Evolutionary conservation across 2,888 invertebrate genomes (phyloP), one percentile per base, ranked within the genome.

Genomic region (Orgyia antiqua): DNA sequence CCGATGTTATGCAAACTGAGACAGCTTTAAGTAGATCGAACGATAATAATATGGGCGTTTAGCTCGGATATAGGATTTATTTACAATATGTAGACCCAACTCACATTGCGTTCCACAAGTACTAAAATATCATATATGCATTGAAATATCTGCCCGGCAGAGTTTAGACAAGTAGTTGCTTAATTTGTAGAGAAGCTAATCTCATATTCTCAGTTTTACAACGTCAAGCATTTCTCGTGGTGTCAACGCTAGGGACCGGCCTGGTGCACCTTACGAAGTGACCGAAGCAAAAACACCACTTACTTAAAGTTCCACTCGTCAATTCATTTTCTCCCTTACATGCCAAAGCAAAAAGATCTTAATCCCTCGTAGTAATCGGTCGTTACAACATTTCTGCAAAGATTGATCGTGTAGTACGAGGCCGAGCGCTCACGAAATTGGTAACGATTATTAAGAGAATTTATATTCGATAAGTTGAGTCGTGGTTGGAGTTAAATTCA

Each of bases 361-460:
- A 71, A 76, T 78, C 70, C 70, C 51, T 60, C 56, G 68, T 50
- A 60, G 45, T 62, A 53, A 60, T 58, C 54, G 48, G 40, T 42
- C 31, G 49, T 58, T 65, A 48, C 39, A 58, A 53, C 63, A 54
- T 68, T 68, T 67, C 62, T 61, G 63, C 55, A 55, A 59, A 65
- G 57, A 64, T 61, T 63, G 58, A 71, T 68, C 58, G 58, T 58
- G 42, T 44, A 44, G 57, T 67, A 68, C 73, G 71, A 79, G 74
- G 73, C 72, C 69, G 65, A 69, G 71, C 69, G 62, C 65, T 74
- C 72, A 67, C 69, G 70, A 80, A 78, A 80, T 80, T 77, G 79
- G 74, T 70, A 75, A 74, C 70, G 69, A 77, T 77, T 78, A 79
- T 75, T 75, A 71, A 69, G 67, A 67, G 67, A 78, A 78, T 80